phyloP scores from a whole-genome alignment of 1,140 invertebrate genomes.

The Platorchestia sp. region DNA sequence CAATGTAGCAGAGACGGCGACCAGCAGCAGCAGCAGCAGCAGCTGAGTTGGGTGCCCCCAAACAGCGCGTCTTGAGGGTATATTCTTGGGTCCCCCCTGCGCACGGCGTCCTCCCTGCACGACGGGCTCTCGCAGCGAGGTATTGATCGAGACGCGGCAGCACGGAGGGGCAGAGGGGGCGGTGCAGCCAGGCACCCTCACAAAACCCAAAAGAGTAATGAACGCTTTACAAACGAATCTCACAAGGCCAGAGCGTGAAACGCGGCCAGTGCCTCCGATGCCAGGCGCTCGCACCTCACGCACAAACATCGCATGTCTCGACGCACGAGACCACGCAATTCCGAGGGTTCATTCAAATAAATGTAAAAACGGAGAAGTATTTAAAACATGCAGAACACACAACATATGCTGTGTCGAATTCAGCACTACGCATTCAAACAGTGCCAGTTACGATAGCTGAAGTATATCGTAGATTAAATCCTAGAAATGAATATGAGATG shows the following conservation, averaged over 20 bases:
- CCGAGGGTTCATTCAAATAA: background rate
- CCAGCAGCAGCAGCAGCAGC: background rate
- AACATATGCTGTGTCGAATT: background rate
- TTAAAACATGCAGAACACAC: background rate
- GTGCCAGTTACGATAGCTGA: background rate
- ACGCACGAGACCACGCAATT: background rate
- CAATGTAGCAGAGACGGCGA: background rate
- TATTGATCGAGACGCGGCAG: conserved; percentile 15
- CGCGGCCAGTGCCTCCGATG: background rate
- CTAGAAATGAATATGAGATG: background rate
- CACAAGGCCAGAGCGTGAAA: background rate
- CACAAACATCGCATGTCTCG: background rate
- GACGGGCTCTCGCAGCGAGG: conserved; percentile 25
- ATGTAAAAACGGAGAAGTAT: too few relatives aligned
- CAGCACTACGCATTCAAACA: background rate
- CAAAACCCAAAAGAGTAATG: conserved; percentile 8
- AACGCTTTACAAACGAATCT: conserved; percentile 8
- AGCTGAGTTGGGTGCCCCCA: conserved; percentile 23
- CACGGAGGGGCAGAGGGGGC: background rate
- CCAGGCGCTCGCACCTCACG: background rate
- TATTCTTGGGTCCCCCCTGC: background rate
- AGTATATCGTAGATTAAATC: background rate
- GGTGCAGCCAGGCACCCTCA: background rate
- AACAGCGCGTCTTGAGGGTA: conserved; percentile 6
- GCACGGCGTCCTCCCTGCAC: background rate